Evolutionary conservation across 2,797 vertebrate genomes (phyloP).

Genomic region (Eulemur coronatus): DNA sequence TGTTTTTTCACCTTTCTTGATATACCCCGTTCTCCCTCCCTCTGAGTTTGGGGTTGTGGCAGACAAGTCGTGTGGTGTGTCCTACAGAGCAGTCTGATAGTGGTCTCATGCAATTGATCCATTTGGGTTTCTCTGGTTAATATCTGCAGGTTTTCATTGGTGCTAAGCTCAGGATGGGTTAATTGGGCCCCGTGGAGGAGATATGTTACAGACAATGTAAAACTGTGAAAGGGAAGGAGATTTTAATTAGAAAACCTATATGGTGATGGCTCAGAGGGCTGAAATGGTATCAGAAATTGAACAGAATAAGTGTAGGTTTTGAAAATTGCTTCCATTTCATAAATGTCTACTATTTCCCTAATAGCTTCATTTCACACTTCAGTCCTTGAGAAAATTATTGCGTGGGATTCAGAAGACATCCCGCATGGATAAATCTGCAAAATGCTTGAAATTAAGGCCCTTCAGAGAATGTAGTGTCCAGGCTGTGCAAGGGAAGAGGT

Average conservation of each 20-base stretch:
- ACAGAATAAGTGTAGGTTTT: not conserved
- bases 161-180: not conserved
- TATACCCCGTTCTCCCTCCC: not conserved
- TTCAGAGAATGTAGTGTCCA: not conserved
- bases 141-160: not conserved
- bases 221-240: not conserved
- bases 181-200: not conserved
- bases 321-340: not conserved
- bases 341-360: not conserved
- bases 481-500: not conserved
- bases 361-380: not conserved
- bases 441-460: not conserved
- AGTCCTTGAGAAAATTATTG: not conserved
- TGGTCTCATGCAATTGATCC: too few relatives aligned
- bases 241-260: not conserved
- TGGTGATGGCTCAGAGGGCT: not conserved
- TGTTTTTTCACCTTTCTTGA: not conserved
- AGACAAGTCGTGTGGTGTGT: not conserved
- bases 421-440: not conserved
- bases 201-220: not conserved
- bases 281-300: not conserved
- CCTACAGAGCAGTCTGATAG: not conserved
- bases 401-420: not conserved
- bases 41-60: not conserved
- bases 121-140: not conserved